Evolutionary conservation across 1,140 invertebrate species (phyloP).

Genomic region (Maniola jurtina): DNA sequence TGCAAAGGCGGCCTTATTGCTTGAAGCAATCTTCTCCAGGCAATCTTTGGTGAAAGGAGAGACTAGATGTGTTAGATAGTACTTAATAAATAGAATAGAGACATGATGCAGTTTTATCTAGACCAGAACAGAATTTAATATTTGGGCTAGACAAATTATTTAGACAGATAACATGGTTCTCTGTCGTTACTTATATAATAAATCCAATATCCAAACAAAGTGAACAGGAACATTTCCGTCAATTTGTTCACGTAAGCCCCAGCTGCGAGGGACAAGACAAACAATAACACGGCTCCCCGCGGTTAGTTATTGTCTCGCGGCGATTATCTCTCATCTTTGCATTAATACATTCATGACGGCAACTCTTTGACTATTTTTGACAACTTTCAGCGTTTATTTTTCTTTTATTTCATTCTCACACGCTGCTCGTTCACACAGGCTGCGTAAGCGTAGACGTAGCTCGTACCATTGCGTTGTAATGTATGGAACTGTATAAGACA

Average conservation of each 20-base stretch:
- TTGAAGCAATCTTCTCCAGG: too few species aligned
- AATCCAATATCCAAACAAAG: conserved; percentile 27
- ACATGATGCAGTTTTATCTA: too few species aligned
- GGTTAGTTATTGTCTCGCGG: conserved; percentile 63
- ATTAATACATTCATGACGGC: conserved; percentile 27
- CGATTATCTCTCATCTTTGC: conserved; percentile 59
- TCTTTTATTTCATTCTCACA: too few species aligned
- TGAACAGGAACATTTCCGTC: conserved; percentile 42
- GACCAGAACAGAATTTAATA: neutral
- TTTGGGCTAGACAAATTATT: conserved; percentile 8
- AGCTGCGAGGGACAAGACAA: conserved; percentile 54
- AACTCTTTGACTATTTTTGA: conserved; percentile 26
- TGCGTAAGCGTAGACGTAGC: too few species aligned
- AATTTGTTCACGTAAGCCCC: conserved; percentile 58
- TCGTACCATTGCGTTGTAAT: too few species aligned
- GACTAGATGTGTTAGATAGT: too few species aligned
- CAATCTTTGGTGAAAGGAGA: too few species aligned
- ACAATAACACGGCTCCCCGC: conserved; percentile 60
- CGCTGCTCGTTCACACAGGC: too few species aligned
- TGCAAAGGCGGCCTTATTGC: too few species aligned
- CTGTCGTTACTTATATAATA: conserved; percentile 13
- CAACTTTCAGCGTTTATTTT: neutral
- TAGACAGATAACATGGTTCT: neutral
- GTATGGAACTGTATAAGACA: too few species aligned
- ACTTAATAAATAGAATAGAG: too few species aligned